Evolutionary conservation across 2,888 invertebrate species (phyloP), one percentile per base, ranked within the genome.

Genomic region (Molorchus minor): DNA sequence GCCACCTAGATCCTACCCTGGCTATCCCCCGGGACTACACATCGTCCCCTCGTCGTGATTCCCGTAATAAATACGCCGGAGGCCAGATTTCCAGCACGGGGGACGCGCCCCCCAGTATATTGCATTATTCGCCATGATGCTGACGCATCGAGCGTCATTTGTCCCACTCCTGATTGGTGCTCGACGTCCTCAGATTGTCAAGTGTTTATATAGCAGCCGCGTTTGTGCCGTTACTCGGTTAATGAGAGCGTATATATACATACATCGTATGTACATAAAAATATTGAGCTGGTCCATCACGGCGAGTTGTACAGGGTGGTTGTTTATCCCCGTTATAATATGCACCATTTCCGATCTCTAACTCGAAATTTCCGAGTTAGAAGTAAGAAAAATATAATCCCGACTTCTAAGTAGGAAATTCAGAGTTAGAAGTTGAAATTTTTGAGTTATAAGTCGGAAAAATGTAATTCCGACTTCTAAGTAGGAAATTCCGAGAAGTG

Each of bases 121-220:
- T 55, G 45, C 45, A 55, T 55, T 55, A 55, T 45, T 46, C 55
- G 55, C 55, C 55, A 55, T 55, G 55, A 38, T 55, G 44, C 36
- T 45, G 43, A 53, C 53, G 53, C 44, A 53, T 7, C 43, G 53
- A 53, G 53, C 53, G 55, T 55, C 55, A 55, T 12, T 35, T 45
- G 55, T 55, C 55, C 55, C 55, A 55, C 55, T 55, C 12, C 55
- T 45, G 55, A 55, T 55, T 55, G 55, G 55, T 46, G 30, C 38
- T 46, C 38, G 35, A 49, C 47, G 36, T 19, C 21, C 53, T 38
- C 16, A 12, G 44, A 40, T 40, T 45, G 55, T 55, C 55, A 45
- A 55, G 55, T 55, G 55, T 55, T 55, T 45, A 30, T 30, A 52
- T 41, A 41, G 30, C 41, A 52, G n/a, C 49, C 38, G 49, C 19